Base-by-base conservation (phyloP, 2,797 vertebrate genomes). In the Manis crassicaudata region DNA sequence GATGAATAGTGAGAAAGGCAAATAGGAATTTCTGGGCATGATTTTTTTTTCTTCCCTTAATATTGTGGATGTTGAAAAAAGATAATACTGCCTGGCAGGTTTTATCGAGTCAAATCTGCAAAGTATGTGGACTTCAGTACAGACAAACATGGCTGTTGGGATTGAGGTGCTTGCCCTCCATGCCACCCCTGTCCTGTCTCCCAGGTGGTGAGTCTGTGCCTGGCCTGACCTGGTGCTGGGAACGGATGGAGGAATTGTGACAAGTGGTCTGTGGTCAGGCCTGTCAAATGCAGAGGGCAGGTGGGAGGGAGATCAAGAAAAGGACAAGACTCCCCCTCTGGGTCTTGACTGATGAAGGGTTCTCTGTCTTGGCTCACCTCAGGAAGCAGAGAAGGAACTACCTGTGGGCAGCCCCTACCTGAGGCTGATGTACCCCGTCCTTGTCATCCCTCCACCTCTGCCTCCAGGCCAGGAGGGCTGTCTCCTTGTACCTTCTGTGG, bases 1-100 rank as follows among this genome's bases (percentile, higher is more conserved):
- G 80, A 80, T 73, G 65, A 94, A 88, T 82, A 95, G 58, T 95
- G 29, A 88, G n/a, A 80, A 50, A 90, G 27, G 35, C 82, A 84
- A 75, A 65, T 43, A 93, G 89, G 94, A 77, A 88, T 94, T 93
- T 95, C 81, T 94, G 79, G 81, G 58, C 79, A 50, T 70, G n/a
- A 6, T 56, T 40, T 10, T 25, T 23, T 13, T 29, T 4, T 0
- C 0, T 25, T 13, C 14, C 12, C 4, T 65, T 72, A 21, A 81
- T 75, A 65, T 35, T 56, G 68, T 88, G 68, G 46, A 50, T 96
- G 65, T 77, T 76, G 88, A 92, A 58, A 80, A 87, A 92, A 90
- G 52, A 76, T 46, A 32, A 70, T 83, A 73, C 16, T 91, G n/a
- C 21, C 58, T 79, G 79, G 86, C 8, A 58, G 80, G 56, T 87